phyloP scores from a whole-genome alignment of 2,113 vertebrate species.

The Strigops habroptila region DNA sequence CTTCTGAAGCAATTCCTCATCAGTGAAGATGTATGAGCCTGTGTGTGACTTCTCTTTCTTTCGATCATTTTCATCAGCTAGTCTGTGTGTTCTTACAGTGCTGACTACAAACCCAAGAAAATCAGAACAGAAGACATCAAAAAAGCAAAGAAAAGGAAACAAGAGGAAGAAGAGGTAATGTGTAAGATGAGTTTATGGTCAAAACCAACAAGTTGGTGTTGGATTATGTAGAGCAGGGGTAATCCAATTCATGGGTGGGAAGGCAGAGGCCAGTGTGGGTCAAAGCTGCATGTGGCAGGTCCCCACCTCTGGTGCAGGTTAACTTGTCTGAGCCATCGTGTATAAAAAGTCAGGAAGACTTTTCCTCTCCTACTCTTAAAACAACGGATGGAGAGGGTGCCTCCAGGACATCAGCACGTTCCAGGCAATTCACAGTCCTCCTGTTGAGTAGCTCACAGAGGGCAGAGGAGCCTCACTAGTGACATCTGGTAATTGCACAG shows the following conservation, averaged over 20 bases:
- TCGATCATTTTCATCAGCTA: not conserved
- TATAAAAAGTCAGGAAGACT: not conserved
- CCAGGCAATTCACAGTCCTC: not conserved
- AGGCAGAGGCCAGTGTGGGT: not conserved
- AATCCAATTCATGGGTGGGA: not conserved
- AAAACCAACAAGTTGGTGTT: not conserved
- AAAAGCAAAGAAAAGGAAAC: slow-evolving; percentile 92
- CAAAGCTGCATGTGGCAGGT: not conserved
- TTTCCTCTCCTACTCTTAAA: not conserved
- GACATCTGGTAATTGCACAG: not conserved
- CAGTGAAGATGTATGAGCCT: not conserved
- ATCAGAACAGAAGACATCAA: slow-evolving; percentile 91
- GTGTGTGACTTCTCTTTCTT: not conserved
- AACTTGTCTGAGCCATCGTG: not conserved
- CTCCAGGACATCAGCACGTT: not conserved
- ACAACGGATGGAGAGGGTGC: not conserved
- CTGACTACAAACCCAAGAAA: slow-evolving; percentile 92
- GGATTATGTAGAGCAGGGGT: not conserved
- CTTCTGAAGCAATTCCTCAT: not conserved
- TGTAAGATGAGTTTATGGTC: not conserved
- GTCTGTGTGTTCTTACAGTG: slow-evolving; percentile 71
- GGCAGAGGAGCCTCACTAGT: not conserved
- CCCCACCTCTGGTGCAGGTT: not conserved
- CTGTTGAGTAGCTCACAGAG: not conserved
- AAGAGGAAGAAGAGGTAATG: slow-evolving; percentile 82